Evolutionary conservation across 2,797 vertebrate species (phyloP), one percentile per base, ranked within the genome.

Genomic region (Tiaroga cobitis): DNA sequence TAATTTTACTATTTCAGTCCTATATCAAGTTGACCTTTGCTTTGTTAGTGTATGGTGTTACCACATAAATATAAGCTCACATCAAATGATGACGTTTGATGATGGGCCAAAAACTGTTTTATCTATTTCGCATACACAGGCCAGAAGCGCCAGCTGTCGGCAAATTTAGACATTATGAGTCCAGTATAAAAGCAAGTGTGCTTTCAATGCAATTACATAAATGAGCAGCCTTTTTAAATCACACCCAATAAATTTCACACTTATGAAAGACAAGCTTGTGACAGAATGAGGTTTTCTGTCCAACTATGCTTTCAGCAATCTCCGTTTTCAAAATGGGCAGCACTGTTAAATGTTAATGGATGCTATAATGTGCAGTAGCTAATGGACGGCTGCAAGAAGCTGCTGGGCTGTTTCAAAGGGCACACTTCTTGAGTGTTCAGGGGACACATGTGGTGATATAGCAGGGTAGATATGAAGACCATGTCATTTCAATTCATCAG

Each of bases 191-290:
- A 83, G 83, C 78, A 78, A 84, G 81, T 84, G 78, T 63, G 91
- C 87, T 92, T 91, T 93, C 90, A 90, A 93, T 86, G 87, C 87
- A 92, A 93, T 93, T 91, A 89, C 89, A 87, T 83, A 93, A 92
- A 93, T 92, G 85, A 92, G 88, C 90, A 86, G 87, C 85, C 86
- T 82, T 80, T 87, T 86, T 73, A 85, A 39, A 86, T 85, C 80
- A 63, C 6, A 8, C 59, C 63, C 76, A 80, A 63, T 80, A 82
- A 37, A 79, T 85, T 85, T 69, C 77, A 87, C 79, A 90, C 68
- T 80, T 80, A 21, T 80, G 69, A 80, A 89, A 87, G 91, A 89
- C 75, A 9, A 86, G 88, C 85, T 72, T 84, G 89, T 70, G 24
- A 80, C 80, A 87, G 84, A 67, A 80, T 29, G 41, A 74, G 24